Conservation (phyloP, 2,797 vertebrate species). For the Channallabes apus region DNA sequence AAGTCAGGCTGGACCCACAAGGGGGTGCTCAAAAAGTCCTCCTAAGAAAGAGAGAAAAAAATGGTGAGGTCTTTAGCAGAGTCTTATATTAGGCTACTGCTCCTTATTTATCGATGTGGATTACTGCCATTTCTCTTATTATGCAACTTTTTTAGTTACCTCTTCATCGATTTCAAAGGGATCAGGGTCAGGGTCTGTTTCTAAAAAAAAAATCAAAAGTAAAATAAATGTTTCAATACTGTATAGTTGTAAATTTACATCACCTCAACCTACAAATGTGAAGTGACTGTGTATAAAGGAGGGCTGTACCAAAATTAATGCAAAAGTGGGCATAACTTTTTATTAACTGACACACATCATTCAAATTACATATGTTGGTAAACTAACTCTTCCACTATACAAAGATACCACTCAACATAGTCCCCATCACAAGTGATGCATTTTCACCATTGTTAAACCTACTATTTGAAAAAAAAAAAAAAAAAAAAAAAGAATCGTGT, state of each 20-base stretch:
- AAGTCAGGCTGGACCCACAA: conserved; percentile 57
- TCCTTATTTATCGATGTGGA: background rate
- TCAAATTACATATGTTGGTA: too few relatives aligned
- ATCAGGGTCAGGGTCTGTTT: conserved; percentile 74
- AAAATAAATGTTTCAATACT: conserved; percentile 42
- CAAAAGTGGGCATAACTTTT: too few relatives aligned
- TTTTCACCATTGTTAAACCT: too few relatives aligned
- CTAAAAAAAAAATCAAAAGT: conserved; percentile 82
- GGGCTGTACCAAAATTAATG: too few relatives aligned
- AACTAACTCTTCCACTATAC: too few relatives aligned
- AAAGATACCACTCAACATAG: too few relatives aligned
- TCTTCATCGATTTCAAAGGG: conserved; percentile 77
- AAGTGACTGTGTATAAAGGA: background rate
- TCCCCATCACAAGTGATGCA: too few relatives aligned
- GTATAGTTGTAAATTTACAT: background rate
- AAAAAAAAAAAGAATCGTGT: too few relatives aligned
- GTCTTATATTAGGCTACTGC: background rate
- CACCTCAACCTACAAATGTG: background rate
- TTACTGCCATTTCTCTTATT: background rate
- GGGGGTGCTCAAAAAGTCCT: conserved; percentile 52
- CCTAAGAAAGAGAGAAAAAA: conserved; percentile 56
- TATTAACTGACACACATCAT: too few relatives aligned
- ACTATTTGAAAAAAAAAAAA: too few relatives aligned
- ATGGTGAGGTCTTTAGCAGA: background rate
- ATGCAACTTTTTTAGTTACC: conserved; percentile 54